Percentiles rank a stretch among this genome's conserved stretches.
These are phyloP conservation scores for Oxytorus armatus DNA, from an alignment of 2,888 invertebrate genomes.

Conservation along the genomic window DNA sequence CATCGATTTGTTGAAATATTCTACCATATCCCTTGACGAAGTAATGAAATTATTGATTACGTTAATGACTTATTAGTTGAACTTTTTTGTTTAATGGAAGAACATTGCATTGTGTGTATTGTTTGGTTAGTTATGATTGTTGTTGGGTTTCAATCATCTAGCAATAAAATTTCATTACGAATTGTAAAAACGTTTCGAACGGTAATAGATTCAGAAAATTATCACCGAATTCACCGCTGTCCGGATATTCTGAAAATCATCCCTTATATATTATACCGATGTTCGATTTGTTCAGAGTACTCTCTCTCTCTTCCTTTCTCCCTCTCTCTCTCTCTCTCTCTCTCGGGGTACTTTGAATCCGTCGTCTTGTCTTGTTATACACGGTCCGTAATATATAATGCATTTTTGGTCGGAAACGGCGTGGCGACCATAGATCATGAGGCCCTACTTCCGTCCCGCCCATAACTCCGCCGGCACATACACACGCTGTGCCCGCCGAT, in stretches of 20 bases:
- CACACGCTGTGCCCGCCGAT: slow-evolving; percentile 65
- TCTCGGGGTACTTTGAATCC: slow-evolving; percentile 48
- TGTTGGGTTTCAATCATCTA: no score
- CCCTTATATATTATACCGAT: slow-evolving; percentile 25
- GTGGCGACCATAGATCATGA: slow-evolving; percentile 81
- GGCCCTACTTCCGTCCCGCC: slow-evolving; percentile 81
- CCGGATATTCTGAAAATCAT: slow-evolving; percentile 37
- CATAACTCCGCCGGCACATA: slow-evolving; percentile 74
- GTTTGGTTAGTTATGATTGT: no score
- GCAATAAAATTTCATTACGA: slow-evolving; percentile 19
- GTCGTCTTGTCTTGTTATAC: slow-evolving; percentile 75
- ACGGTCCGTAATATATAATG: slow-evolving; percentile 80
- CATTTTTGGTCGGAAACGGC: slow-evolving; percentile 82
- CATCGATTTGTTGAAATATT: no score
- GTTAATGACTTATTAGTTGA: no score
- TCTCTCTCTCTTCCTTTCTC: slow-evolving; percentile 9
- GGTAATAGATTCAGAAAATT: background rate
- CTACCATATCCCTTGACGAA: no score
- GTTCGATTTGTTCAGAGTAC: slow-evolving; percentile 32
- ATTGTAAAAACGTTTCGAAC: slow-evolving; percentile 8
- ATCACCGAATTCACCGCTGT: slow-evolving; percentile 22
- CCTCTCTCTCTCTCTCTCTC: slow-evolving; percentile 18
- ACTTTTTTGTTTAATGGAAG: no score
- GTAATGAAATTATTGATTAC: no score
- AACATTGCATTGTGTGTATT: no score